Evolutionary conservation across 2,797 vertebrate genomes (phyloP).

Genomic region (Xyrichtys novacula): DNA sequence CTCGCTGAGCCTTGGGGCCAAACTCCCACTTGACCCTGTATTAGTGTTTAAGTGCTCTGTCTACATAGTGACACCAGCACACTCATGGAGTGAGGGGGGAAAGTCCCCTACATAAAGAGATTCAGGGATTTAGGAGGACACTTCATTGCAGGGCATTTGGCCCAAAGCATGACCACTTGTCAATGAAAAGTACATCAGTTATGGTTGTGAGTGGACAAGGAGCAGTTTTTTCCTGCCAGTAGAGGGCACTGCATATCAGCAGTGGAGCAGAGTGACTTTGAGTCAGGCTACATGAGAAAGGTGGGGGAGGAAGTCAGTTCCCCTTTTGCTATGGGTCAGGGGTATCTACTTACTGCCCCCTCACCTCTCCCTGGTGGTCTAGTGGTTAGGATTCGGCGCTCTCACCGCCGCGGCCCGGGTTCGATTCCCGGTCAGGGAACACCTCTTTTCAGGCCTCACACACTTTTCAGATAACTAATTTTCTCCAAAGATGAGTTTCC

Average conservation of each 20-base stretch:
- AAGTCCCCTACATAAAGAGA: background rate
- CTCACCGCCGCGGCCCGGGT: conserved; percentile 80
- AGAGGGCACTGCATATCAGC: conserved; percentile 42
- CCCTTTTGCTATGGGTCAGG: too few species aligned
- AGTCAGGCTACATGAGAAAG: background rate
- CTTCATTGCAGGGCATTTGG: conserved; percentile 4
- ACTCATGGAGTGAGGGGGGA: conserved; percentile 6
- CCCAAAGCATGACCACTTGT: too few species aligned
- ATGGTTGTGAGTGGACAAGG: too few species aligned
- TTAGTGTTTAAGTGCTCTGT: background rate
- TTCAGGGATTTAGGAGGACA: too few species aligned
- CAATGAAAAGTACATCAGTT: too few species aligned
- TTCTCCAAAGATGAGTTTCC: background rate
- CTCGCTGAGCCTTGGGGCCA: too few species aligned
- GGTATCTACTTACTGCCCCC: too few species aligned
- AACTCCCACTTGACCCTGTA: too few species aligned
- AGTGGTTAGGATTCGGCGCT: conserved; percentile 87
- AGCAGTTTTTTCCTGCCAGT: conserved; percentile 12
- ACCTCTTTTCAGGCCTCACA: accelerated
- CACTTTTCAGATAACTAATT: background rate
- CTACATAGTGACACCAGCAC: conserved; percentile 20
- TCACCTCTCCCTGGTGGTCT: conserved; percentile 82
- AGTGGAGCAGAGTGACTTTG: background rate
- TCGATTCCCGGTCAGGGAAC: conserved; percentile 85
- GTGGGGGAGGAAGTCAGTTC: too few species aligned